Evolutionary conservation across 2,888 invertebrate genomes (phyloP), one percentile per base, ranked within the genome.

Genomic region (Apodemia duryi): DNA sequence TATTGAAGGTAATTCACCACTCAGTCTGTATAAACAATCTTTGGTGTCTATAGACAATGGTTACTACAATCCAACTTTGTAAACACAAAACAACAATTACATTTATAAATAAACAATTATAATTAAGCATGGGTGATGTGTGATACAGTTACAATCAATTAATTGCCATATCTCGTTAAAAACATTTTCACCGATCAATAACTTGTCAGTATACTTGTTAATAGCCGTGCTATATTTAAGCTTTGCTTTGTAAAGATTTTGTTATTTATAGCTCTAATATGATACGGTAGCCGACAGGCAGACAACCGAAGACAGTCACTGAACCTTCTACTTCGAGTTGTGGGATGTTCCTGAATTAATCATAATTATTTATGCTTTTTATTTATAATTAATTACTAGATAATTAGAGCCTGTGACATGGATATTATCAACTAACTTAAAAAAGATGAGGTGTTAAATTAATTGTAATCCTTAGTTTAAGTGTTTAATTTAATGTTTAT

Each of bases 91-190:
- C 43, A 62, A 41, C 21, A 62, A 46, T 46, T 43, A 28, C 28
- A 43, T 21, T 43, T 61, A 61, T 38, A 61, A 41, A 61, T 28
- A 21, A 62, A 62, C 62, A 62, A 43, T 52, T 52, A 52, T 52
- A 52, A 52, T 52, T 52, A 52, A 28, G 52, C 21, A 52, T 28
- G 21, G 9, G 28, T 21, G 9, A 75, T 73, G 69, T 67, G 70
- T 78, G 80, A 83, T 80, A 84, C 77, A 85, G 78, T 84, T 83
- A 77, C 73, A 80, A 68, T 72, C 80, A 84, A 86, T 86, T 83
- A 84, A 85, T 86, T 86, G 78, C 84, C 84, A 84, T 86, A 82
- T 83, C 52, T 77, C 75, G 77, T 71, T 72, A 75, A 73, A 77
- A 74, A 72, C 73, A 77, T 75, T 73, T 77, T 79, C 82, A 41